phyloP scores from a whole-genome alignment of 2,113 vertebrate genomes.

The Uropsilus gracilis region DNA sequence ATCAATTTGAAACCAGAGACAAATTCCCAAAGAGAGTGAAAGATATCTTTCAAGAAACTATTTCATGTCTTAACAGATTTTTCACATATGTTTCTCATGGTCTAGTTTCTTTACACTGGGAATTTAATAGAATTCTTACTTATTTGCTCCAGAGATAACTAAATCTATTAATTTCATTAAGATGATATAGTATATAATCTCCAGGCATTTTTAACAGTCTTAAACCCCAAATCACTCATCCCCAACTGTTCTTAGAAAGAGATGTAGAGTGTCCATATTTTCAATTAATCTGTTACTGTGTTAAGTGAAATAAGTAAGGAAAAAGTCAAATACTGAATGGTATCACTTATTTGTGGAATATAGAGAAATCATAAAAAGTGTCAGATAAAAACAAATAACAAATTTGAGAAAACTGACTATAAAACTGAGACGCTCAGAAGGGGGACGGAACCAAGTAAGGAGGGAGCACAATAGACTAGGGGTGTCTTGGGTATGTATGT shows the following conservation, averaged over 20 bases:
- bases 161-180: not conserved
- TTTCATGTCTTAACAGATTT: not conserved
- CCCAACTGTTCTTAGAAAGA: not conserved
- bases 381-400: not conserved
- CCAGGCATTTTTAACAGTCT: not conserved
- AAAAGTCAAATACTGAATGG: not conserved
- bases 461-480: too few relatives aligned
- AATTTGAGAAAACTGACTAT: not conserved
- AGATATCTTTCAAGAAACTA: not conserved
- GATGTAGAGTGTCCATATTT: not conserved
- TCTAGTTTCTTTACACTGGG: not conserved
- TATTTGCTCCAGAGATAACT: not conserved
- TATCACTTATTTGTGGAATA: not conserved
- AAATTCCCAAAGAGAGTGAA: not conserved
- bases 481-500: too few relatives aligned
- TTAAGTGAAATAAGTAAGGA: not conserved
- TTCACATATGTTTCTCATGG: not conserved
- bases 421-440: too few relatives aligned
- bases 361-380: not conserved
- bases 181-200: not conserved
- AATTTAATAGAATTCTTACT: not conserved
- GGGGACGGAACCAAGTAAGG: too few relatives aligned
- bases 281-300: not conserved
- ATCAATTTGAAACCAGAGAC: not conserved
- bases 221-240: not conserved